A percentile compares a stretch with the other conserved stretches of the same genome.
Conservation (phyloP, 2,113 vertebrate species). For the Otolemur garnettii region DNA sequence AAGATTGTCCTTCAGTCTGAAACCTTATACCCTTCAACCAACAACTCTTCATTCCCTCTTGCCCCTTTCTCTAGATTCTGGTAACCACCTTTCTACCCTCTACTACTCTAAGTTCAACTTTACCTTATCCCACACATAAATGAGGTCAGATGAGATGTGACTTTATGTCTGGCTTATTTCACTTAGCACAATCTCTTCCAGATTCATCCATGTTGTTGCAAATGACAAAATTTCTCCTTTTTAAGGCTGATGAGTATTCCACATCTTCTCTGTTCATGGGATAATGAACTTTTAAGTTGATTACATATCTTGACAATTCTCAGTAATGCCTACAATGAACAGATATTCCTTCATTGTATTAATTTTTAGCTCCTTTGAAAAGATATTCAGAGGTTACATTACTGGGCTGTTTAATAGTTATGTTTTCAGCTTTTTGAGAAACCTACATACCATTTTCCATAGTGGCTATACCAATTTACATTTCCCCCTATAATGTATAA, state of each 20-base stretch:
- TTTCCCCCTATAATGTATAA: background rate
- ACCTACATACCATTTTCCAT: background rate
- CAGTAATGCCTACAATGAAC: background rate
- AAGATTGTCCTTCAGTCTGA: background rate
- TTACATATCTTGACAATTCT: background rate
- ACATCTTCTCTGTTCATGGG: background rate
- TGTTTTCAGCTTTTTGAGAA: background rate
- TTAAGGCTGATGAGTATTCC: background rate
- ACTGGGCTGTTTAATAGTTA: background rate
- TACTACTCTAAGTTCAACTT: background rate
- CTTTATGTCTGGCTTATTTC: background rate
- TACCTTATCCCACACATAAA: background rate
- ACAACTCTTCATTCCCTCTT: background rate
- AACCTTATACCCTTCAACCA: background rate
- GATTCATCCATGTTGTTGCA: background rate
- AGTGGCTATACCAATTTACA: background rate
- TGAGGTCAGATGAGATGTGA: background rate
- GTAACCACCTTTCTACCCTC: background rate
- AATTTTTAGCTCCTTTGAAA: background rate
- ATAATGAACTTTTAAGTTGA: background rate
- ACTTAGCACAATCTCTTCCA: background rate
- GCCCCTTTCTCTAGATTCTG: background rate
- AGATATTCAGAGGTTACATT: background rate
- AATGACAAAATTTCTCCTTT: background rate
- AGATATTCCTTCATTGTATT: background rate